These are phyloP conservation scores for mouse (Mus musculus) DNA, from an alignment of 2,113 vertebrate species.

Conservation along the genomic window GRCm39 chr1:118452001-118452500, in stretches of 20 bases:
- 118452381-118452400: neutral
- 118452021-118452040: too few species aligned
- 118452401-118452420: neutral
- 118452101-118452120: neutral
- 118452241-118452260: constrained; percentile 27
- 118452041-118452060: neutral
- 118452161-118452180: neutral
- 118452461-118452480: neutral
- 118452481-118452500: neutral
- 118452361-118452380: neutral
- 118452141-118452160: neutral
- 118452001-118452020: neutral
- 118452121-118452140: neutral
- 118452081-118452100: too few species aligned
- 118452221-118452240: constrained; percentile 7
- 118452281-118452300: neutral
- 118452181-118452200: neutral
- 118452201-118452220: neutral
- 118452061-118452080: neutral
- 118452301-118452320: neutral
- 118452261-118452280: neutral
- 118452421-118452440: neutral
- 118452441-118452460: neutral
- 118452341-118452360: constrained; percentile 30
- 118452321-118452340: constrained; percentile 30